Conservation (phyloP, 2,888 invertebrate species). For the Portevinia maculata region DNA sequence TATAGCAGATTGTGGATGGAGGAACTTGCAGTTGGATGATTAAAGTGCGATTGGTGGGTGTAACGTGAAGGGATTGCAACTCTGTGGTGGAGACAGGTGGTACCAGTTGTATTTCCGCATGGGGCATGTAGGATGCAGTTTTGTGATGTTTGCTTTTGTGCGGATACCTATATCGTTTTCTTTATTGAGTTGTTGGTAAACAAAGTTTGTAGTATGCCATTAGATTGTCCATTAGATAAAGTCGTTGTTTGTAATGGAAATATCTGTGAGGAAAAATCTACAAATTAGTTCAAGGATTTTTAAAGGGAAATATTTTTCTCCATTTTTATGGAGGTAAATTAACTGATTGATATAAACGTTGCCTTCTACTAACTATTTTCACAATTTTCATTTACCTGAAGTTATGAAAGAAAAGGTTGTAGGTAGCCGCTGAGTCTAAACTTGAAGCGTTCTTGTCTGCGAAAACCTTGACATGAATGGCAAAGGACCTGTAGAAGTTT, state of each 20-base stretch:
- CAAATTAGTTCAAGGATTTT: no score
- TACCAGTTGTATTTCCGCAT: slow-evolving; percentile 39
- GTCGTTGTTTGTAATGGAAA: not conserved
- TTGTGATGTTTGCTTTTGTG: slow-evolving; percentile 18
- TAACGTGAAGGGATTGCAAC: slow-evolving; percentile 14
- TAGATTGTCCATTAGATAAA: no score
- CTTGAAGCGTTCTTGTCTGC: no score
- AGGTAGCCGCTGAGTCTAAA: no score
- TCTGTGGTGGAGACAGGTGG: slow-evolving; percentile 41
- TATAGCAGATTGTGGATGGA: not conserved
- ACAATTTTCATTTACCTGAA: no score
- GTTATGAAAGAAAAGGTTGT: no score
- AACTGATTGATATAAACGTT: no score
- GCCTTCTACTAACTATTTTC: no score
- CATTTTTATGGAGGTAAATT: not conserved
- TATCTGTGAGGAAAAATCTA: not conserved
- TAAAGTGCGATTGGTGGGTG: slow-evolving; percentile 40
- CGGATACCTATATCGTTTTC: slow-evolving; percentile 6
- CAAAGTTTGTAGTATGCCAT: not conserved
- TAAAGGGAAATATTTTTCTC: not conserved
- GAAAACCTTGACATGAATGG: no score
- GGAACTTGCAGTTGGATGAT: slow-evolving; percentile 1
- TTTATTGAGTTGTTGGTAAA: slow-evolving; percentile 18
- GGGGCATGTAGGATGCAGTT: slow-evolving; percentile 12
- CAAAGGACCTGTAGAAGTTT: no score